These are phyloP conservation scores for Alexandromys fortis DNA, from an alignment of 2,113 vertebrate genomes.

Conservation along the genomic window DNA sequence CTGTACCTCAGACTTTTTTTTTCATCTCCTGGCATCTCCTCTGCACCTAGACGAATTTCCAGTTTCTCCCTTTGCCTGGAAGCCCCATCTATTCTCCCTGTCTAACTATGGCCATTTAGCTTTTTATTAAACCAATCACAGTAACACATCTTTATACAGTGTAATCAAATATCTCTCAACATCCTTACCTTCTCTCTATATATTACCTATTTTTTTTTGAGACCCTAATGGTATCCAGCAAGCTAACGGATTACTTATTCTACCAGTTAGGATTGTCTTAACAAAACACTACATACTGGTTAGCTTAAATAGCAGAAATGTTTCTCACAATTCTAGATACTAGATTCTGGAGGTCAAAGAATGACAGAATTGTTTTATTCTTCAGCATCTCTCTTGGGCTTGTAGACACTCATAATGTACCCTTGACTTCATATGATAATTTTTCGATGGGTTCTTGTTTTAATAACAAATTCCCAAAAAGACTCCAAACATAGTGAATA, in stretches of 20 bases:
- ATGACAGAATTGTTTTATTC: neutral
- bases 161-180: neutral
- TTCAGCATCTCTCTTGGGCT: neutral
- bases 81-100: neutral
- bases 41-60: neutral
- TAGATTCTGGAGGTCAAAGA: neutral
- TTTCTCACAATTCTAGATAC: conserved; percentile 1
- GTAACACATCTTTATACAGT: neutral
- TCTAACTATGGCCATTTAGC: neutral
- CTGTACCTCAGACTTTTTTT: neutral
- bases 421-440: neutral
- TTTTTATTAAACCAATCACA: neutral
- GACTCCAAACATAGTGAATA: neutral
- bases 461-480: conserved; percentile 19
- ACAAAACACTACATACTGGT: neutral
- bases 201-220: neutral
- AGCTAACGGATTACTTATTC: neutral
- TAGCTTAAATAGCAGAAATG: neutral
- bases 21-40: neutral
- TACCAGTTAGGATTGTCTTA: neutral
- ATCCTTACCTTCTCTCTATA: neutral
- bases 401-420: neutral
- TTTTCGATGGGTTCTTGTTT: neutral
- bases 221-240: neutral
- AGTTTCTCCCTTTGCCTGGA: neutral